Evolutionary conservation across 2,113 vertebrate genomes (phyloP).

Genomic region (Crocuta crocuta): DNA sequence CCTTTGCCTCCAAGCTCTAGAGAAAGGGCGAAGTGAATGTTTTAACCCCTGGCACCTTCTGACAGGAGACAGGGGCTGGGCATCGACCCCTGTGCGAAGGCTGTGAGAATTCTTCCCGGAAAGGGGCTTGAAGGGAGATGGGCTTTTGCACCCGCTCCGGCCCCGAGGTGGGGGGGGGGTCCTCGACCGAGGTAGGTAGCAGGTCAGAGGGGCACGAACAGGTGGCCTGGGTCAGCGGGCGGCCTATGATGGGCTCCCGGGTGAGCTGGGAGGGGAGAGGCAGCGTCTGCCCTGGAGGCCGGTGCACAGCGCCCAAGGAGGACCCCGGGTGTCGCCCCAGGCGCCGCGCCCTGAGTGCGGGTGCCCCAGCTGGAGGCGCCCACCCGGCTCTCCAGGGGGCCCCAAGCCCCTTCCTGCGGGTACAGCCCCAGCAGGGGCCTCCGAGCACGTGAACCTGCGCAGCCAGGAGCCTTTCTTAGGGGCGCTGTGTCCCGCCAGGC

Average conservation of each 20-base stretch:
- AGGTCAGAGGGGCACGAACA: too few species aligned
- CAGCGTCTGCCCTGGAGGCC: fast-evolving
- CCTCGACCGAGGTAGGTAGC: neutral
- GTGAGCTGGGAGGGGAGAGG: fast-evolving
- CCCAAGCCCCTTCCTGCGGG: neutral
- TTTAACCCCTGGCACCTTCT: constrained; percentile 76
- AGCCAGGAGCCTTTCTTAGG: fast-evolving
- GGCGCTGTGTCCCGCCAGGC: neutral
- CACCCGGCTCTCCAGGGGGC: fast-evolving
- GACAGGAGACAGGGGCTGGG: neutral
- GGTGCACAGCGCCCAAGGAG: fast-evolving
- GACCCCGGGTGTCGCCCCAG: fast-evolving
- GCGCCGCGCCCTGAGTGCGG: neutral
- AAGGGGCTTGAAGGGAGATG: too few species aligned
- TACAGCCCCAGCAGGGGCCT: too few species aligned
- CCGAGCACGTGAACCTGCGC: neutral
- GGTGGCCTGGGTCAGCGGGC: neutral
- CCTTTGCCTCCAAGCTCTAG: constrained; percentile 79
- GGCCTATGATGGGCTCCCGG: fast-evolving
- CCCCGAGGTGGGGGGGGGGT: fast-evolving
- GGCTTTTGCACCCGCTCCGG: neutral
- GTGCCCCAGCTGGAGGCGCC: neutral
- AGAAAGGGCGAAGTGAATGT: constrained; percentile 48
- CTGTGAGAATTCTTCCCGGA: neutral
- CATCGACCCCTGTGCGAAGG: neutral